These are phyloP conservation scores for Distichodus sexfasciatus DNA, from an alignment of 2,797 vertebrate species.

Conservation along the genomic window DNA sequence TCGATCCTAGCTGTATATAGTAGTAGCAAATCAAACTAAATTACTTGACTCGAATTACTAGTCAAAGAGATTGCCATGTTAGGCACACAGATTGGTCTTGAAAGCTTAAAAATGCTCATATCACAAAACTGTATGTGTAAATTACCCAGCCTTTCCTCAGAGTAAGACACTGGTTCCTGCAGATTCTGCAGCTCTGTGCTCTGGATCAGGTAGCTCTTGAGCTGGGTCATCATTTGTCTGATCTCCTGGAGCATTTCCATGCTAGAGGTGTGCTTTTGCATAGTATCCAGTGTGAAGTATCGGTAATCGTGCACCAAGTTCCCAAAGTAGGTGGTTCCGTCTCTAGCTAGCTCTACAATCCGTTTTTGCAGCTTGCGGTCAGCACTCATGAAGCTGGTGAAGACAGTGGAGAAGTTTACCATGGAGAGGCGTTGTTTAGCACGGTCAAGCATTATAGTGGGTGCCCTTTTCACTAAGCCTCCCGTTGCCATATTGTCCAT, in stretches of 20 bases:
- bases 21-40: no score
- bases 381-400: constrained; percentile 85
- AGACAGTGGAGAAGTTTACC: constrained; percentile 76
- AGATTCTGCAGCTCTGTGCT: constrained; percentile 86
- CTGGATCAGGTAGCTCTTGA: constrained; percentile 96
- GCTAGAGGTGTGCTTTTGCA: constrained; percentile 85
- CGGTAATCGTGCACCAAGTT: constrained; percentile 89
- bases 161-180: constrained; percentile 75
- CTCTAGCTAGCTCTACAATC: constrained; percentile 88
- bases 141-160: constrained; percentile 88
- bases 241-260: constrained; percentile 97
- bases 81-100: no score
- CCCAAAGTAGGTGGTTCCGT: constrained; percentile 90
- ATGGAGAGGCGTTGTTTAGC: constrained; percentile 86
- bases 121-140: constrained; percentile 11
- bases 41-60: no score
- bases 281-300: constrained; percentile 90
- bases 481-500: constrained; percentile 63
- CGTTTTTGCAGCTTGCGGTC: constrained; percentile 89
- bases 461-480: constrained; percentile 68
- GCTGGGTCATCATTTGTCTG: constrained; percentile 95
- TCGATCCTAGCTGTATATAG: no score
- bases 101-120: not conserved
- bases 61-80: no score
- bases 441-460: constrained; percentile 82